These are phyloP conservation scores for Eulemur macaco DNA, from an alignment of 2,113 vertebrate genomes.

Conservation along the genomic window DNA sequence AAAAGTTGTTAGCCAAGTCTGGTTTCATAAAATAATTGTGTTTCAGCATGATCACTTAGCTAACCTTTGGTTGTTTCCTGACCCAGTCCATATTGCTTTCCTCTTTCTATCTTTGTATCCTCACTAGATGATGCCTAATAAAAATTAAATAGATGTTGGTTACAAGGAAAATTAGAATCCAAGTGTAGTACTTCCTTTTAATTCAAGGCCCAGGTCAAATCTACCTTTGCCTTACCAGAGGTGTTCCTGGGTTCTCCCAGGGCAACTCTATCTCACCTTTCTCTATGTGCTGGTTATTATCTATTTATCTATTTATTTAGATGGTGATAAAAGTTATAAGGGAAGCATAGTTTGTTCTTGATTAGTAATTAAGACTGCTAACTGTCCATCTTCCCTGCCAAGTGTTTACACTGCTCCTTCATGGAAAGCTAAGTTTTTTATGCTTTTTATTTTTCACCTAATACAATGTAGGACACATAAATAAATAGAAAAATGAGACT, in stretches of 20 bases:
- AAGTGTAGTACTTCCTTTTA: background rate
- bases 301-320: background rate
- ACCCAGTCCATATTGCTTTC: background rate
- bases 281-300: background rate
- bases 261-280: background rate
- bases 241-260: background rate
- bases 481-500: background rate
- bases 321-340: background rate
- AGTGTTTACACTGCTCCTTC: background rate
- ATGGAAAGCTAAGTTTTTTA: background rate
- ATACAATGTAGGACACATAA: background rate
- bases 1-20: slow-evolving; percentile 85
- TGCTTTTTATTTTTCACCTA: background rate
- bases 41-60: slow-evolving; percentile 78
- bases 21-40: slow-evolving; percentile 79
- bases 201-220: background rate
- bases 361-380: background rate
- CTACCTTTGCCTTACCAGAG: background rate
- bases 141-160: background rate
- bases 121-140: background rate
- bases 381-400: background rate
- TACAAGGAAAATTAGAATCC: background rate
- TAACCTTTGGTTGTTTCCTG: slow-evolving; percentile 79
- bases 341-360: background rate
- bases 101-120: background rate